Conservation (phyloP, 1,140 invertebrate genomes). For the Halyomorpha halys region DNA sequence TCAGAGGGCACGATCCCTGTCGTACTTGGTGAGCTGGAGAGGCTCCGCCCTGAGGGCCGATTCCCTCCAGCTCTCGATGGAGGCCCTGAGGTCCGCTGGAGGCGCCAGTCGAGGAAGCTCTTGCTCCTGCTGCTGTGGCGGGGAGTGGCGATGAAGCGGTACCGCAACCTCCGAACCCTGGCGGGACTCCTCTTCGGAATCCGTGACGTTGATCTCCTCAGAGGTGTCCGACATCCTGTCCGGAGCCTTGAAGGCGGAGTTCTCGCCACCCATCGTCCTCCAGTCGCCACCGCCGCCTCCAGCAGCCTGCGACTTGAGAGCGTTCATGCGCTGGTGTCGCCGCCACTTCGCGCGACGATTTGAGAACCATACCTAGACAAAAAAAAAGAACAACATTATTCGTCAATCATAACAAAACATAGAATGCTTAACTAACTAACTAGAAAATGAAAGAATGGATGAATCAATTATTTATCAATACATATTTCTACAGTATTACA, state of each 20-base stretch:
- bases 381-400: neutral
- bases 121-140: neutral
- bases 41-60: conserved; percentile 29
- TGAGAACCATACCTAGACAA: conserved; percentile 89
- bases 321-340: conserved; percentile 87
- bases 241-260: conserved; percentile 71
- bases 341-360: conserved; percentile 97
- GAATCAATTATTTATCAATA: too few species aligned
- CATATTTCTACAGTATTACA: too few species aligned
- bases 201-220: conserved; percentile 34
- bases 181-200: conserved; percentile 30
- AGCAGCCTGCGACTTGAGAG: conserved; percentile 56
- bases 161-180: neutral
- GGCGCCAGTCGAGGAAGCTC: neutral
- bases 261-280: conserved; percentile 64
- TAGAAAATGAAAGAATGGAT: too few species aligned
- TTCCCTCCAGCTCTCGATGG: conserved; percentile 30
- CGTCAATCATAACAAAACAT: too few species aligned
- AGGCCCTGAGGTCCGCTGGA: conserved; percentile 24
- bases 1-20: conserved; percentile 26
- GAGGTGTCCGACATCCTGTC: conserved; percentile 31
- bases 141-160: neutral
- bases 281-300: conserved; percentile 31
- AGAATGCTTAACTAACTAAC: too few species aligned
- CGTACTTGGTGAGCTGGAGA: conserved; percentile 32